Evolutionary conservation across 2,888 invertebrate species (phyloP).

Genomic region (Aspidiotus destructor): DNA sequence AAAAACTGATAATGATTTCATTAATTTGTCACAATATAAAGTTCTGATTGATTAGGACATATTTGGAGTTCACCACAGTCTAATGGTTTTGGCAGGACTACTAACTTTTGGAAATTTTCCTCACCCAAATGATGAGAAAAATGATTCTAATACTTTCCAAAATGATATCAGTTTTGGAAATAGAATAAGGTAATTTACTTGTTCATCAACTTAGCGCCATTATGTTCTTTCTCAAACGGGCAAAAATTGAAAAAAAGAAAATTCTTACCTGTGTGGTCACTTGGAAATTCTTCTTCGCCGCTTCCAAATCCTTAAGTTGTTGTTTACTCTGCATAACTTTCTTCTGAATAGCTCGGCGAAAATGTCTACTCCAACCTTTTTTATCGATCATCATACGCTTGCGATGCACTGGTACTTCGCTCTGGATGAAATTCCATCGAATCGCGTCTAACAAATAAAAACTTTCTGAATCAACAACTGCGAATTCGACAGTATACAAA

Average conservation of each 20-base stretch:
- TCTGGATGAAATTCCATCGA: constrained; percentile 86
- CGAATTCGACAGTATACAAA: not conserved
- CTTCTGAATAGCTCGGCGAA: constrained; percentile 60
- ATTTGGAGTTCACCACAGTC: too few relatives aligned
- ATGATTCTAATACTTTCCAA: too few relatives aligned
- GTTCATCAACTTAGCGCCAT: too few relatives aligned
- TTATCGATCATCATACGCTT: constrained; percentile 39
- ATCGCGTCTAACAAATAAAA: constrained; percentile 18
- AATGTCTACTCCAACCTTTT: constrained; percentile 45
- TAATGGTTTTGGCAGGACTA: too few relatives aligned
- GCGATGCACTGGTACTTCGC: constrained; percentile 54
- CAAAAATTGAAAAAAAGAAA: not conserved
- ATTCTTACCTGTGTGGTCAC: constrained; percentile 45
- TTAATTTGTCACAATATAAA: too few relatives aligned
- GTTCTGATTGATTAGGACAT: too few relatives aligned
- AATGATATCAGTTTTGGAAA: too few relatives aligned
- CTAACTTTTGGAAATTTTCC: too few relatives aligned
- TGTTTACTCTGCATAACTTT: constrained; percentile 59
- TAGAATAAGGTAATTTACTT: too few relatives aligned
- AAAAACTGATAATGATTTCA: too few relatives aligned
- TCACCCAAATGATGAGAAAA: too few relatives aligned
- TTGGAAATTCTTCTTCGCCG: constrained; percentile 53
- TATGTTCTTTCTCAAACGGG: too few relatives aligned
- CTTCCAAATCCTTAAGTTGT: constrained; percentile 58
- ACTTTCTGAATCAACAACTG: not conserved